Evolutionary conservation across 2,797 vertebrate genomes (phyloP).

Genomic region (Hippoglossus hippoglossus): DNA sequence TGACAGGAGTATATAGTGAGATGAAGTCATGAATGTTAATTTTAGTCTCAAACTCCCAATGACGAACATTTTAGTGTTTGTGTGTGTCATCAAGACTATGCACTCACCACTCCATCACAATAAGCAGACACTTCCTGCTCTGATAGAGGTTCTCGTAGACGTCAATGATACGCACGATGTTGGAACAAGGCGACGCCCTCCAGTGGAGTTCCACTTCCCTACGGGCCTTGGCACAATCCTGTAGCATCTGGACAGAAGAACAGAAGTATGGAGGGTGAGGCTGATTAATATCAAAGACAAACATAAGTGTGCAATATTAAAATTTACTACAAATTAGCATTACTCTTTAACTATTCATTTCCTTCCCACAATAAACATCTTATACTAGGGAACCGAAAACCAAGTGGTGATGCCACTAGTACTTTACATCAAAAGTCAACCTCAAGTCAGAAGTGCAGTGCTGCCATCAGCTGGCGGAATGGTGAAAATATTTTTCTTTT

Average conservation of each 20-base stretch:
- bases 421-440: neutral
- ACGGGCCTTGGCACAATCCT: conserved; percentile 95
- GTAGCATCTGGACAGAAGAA: conserved; percentile 88
- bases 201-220: conserved; percentile 97
- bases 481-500: neutral
- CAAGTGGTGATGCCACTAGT: neutral
- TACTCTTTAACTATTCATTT: neutral
- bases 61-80: too few species aligned
- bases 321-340: neutral
- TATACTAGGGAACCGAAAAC: neutral
- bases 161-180: conserved; percentile 96
- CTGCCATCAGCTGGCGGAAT: conserved; percentile 62
- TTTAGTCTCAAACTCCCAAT: neutral
- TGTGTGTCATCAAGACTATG: neutral
- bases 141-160: conserved; percentile 98
- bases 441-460: conserved; percentile 28
- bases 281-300: conserved; percentile 1
- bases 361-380: neutral
- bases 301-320: neutral
- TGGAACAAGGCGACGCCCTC: conserved; percentile 92
- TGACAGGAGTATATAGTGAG: neutral
- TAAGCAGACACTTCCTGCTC: conserved; percentile 93
- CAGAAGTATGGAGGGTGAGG: conserved; percentile 4
- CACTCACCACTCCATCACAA: conserved; percentile 98
- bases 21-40: neutral